A percentile compares a stretch with the other conserved stretches of the same genome.
Conservation (phyloP, 2,797 vertebrate species). For the Antennarius maculatus region DNA sequence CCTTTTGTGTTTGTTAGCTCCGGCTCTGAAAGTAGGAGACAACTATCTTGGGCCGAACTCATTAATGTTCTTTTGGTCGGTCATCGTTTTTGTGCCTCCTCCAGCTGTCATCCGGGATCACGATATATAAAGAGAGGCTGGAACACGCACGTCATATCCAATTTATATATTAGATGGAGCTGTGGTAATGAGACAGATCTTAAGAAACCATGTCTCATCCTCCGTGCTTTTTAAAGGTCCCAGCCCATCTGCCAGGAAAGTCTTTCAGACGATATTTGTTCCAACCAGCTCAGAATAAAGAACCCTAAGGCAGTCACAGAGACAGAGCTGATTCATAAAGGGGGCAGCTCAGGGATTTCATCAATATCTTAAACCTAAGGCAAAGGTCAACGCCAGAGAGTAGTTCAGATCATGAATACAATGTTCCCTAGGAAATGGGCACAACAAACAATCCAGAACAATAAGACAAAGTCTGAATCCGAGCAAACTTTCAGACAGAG, state of each 20-base stretch:
- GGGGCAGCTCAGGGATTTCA: too few species aligned
- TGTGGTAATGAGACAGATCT: conserved; percentile 66
- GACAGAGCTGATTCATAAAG: too few species aligned
- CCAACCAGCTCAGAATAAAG: too few species aligned
- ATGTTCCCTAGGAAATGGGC: too few species aligned
- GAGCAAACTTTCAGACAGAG: too few species aligned
- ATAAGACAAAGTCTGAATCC: too few species aligned
- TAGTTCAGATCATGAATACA: too few species aligned
- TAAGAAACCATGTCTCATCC: conserved; percentile 60
- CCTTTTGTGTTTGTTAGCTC: conserved; percentile 9
- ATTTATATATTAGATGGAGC: conserved; percentile 47
- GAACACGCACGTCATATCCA: conserved; percentile 40
- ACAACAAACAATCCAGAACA: too few species aligned
- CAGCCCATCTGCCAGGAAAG: conserved; percentile 40
- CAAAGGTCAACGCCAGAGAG: too few species aligned
- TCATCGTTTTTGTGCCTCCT: not conserved
- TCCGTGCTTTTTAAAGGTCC: conserved; percentile 47
- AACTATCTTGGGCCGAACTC: not conserved
- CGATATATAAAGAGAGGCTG: conserved; percentile 6
- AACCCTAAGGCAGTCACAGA: too few species aligned
- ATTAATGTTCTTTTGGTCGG: conserved; percentile 1
- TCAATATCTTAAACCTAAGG: too few species aligned
- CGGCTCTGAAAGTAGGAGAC: not conserved
- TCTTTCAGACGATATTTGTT: conserved; percentile 22
- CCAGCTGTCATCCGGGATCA: conserved; percentile 4